Evolutionary conservation across 1,140 invertebrate genomes (phyloP).

Genomic region (Adoxophyes honmai): DNA sequence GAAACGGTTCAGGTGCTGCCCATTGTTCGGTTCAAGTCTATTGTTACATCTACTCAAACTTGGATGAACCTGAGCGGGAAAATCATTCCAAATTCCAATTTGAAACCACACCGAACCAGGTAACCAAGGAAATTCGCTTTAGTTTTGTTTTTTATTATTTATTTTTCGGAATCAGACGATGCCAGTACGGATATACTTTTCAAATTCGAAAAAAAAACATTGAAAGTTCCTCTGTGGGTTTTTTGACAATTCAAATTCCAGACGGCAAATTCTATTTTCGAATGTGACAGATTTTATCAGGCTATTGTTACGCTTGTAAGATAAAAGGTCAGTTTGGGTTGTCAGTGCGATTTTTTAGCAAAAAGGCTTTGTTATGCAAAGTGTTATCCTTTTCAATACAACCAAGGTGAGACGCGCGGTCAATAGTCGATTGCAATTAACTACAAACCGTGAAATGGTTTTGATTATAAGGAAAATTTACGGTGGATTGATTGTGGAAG

Average conservation of each 20-base stretch:
- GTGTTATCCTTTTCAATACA: not conserved
- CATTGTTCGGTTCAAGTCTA: constrained; percentile 4
- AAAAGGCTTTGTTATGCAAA: not conserved
- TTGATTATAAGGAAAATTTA: constrained; percentile 10
- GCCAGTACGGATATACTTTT: too few species aligned
- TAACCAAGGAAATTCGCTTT: too few species aligned
- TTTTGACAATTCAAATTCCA: too few species aligned
- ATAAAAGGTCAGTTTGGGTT: constrained; percentile 10
- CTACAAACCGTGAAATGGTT: constrained; percentile 1
- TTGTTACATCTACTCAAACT: constrained; percentile 15
- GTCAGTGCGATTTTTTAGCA: not conserved
- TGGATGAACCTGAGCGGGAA: constrained; percentile 13
- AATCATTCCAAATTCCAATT: not conserved
- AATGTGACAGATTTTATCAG: not conserved
- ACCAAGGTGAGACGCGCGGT: constrained; percentile 1
- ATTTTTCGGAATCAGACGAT: too few species aligned
- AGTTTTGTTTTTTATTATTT: too few species aligned
- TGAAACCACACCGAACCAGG: not conserved
- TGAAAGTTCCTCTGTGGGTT: too few species aligned
- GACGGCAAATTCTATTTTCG: not conserved
- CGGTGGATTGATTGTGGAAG: not conserved
- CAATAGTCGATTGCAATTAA: constrained; percentile 6
- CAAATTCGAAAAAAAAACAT: too few species aligned
- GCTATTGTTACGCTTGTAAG: constrained; percentile 4
- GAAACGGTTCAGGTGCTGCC: constrained; percentile 9